Evolutionary conservation across 2,888 invertebrate genomes (phyloP).

Genomic region (Bombylius discolor): DNA sequence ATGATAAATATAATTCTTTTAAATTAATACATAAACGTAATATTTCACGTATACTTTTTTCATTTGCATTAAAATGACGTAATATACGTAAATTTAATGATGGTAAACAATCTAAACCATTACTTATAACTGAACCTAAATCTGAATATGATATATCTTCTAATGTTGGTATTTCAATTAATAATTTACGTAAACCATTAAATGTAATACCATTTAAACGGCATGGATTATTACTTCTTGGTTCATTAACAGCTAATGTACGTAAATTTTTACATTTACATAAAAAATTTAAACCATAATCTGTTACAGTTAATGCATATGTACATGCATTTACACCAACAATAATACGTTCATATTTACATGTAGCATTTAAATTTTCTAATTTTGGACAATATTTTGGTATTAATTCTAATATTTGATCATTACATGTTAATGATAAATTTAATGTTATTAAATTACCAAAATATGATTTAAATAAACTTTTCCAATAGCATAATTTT

Average conservation of each 20-base stretch:
- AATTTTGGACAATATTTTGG: constrained; percentile 13
- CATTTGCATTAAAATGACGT: constrained; percentile 14
- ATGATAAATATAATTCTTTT: constrained; percentile 11
- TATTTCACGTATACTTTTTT: constrained; percentile 10
- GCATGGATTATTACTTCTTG: constrained; percentile 11
- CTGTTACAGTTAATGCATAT: constrained; percentile 14
- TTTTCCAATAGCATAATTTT: constrained; percentile 10
- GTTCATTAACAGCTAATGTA: constrained; percentile 14
- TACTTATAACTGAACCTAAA: constrained; percentile 12
- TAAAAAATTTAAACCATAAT: constrained; percentile 12
- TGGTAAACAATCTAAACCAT: constrained; percentile 9
- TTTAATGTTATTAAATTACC: constrained; percentile 12
- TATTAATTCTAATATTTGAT: constrained; percentile 14
- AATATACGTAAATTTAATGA: constrained; percentile 12
- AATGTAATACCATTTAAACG: constrained; percentile 14
- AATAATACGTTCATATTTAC: constrained; percentile 12
- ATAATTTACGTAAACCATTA: constrained; percentile 10
- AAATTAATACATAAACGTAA: constrained; percentile 10
- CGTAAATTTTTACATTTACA: constrained; percentile 12
- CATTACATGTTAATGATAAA: constrained; percentile 15
- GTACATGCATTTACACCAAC: constrained; percentile 13
- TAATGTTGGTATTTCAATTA: constrained; percentile 11
- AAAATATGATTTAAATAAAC: constrained; percentile 11
- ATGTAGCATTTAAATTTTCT: constrained; percentile 14
- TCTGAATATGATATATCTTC: constrained; percentile 16